Conservation (phyloP, 2,888 invertebrate species). For the Trachelus iudaicus region DNA sequence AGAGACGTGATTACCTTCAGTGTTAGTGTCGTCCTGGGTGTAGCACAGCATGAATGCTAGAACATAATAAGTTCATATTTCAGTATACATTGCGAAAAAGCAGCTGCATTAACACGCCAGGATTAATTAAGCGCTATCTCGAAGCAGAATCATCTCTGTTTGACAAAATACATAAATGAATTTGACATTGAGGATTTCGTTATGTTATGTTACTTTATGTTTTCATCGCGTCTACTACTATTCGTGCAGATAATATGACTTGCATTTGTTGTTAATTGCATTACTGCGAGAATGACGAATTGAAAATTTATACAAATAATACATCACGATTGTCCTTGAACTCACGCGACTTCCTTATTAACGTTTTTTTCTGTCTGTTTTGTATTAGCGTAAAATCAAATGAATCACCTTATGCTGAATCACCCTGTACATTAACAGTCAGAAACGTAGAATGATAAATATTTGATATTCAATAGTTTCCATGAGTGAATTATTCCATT, state of each 20-base stretch:
- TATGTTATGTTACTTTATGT: background rate
- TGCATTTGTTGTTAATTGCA: background rate
- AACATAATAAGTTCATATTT: constrained; percentile 70
- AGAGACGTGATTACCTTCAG: constrained; percentile 77
- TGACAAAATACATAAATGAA: background rate
- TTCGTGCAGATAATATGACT: background rate
- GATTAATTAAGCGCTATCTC: constrained; percentile 44
- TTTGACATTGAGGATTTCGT: background rate
- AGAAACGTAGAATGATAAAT: background rate
- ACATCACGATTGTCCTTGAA: background rate
- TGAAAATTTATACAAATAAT: background rate
- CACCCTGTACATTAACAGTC: background rate
- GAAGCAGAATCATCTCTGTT: constrained; percentile 34
- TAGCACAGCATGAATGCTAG: constrained; percentile 95
- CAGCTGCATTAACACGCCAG: constrained; percentile 30
- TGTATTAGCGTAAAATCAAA: background rate
- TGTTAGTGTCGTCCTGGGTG: constrained; percentile 90
- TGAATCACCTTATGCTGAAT: background rate
- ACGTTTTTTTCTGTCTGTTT: background rate
- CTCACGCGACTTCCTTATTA: background rate
- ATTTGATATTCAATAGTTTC: background rate
- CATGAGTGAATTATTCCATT: background rate
- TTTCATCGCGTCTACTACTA: background rate
- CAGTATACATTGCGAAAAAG: constrained; percentile 19
- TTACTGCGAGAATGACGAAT: background rate